Percentiles rank a stretch among this genome's conserved stretches.
phyloP scores from a whole-genome alignment of 2,113 vertebrate genomes.

The Anolis sagrei region DNA sequence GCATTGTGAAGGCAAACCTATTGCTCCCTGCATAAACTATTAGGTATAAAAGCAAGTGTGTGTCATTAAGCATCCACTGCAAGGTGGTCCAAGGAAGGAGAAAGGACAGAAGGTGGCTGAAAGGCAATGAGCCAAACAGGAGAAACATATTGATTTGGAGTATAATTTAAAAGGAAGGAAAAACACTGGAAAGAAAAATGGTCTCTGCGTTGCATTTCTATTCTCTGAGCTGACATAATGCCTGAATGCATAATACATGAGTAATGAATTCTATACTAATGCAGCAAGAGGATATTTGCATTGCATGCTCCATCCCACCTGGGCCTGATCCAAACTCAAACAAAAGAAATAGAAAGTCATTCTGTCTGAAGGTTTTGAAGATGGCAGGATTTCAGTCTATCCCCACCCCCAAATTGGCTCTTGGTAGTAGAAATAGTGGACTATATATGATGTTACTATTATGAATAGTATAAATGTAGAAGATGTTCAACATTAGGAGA shows the following conservation, averaged over 20 bases:
- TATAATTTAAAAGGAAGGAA: slow-evolving; percentile 47
- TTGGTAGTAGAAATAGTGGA: neutral
- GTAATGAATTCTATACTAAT: slow-evolving; percentile 29
- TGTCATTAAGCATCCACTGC: slow-evolving; percentile 33
- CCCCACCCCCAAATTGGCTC: neutral
- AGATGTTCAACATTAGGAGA: neutral
- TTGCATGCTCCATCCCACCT: slow-evolving; percentile 22
- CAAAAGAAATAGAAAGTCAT: slow-evolving; percentile 3
- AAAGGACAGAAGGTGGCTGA: slow-evolving; percentile 27
- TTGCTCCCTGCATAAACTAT: slow-evolving; percentile 48
- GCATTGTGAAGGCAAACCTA: slow-evolving; percentile 50
- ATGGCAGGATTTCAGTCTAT: neutral
- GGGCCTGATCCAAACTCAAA: slow-evolving; percentile 15
- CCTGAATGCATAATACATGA: slow-evolving; percentile 29
- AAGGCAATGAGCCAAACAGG: slow-evolving; percentile 16
- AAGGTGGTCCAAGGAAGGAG: neutral
- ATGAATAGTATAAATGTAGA: neutral
- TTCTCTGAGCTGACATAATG: slow-evolving; percentile 16
- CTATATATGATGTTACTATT: neutral
- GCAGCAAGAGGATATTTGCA: slow-evolving; percentile 25
- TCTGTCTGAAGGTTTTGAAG: neutral
- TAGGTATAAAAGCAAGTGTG: slow-evolving; percentile 38
- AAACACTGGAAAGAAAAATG: slow-evolving; percentile 27
- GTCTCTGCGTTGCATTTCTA: neutral
- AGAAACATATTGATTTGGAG: slow-evolving; percentile 29